A percentile compares a stretch with the other conserved stretches of the same genome.
phyloP scores from a whole-genome alignment of 1,140 invertebrate genomes.

The Myzus persicae region DNA sequence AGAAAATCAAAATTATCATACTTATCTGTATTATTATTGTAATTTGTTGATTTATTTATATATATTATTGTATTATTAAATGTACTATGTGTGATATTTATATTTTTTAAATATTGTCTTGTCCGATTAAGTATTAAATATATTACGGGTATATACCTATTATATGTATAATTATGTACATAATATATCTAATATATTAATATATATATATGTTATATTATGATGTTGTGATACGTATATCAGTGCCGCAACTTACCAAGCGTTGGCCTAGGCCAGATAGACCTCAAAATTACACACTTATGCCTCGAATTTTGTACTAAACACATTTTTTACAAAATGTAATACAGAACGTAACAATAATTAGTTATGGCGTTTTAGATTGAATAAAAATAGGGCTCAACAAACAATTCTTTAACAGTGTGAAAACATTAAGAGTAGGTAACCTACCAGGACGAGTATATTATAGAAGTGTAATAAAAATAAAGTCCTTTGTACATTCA shows the following conservation, averaged over 20 bases:
- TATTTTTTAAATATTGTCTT: background rate
- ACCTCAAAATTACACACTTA: no score
- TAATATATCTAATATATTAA: background rate
- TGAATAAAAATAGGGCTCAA: no score
- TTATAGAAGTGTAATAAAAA: no score
- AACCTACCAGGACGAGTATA: no score
- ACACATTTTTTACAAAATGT: background rate
- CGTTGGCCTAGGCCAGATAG: background rate
- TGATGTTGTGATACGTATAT: background rate
- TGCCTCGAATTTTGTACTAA: no score
- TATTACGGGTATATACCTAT: background rate
- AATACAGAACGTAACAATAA: background rate
- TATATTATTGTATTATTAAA: background rate
- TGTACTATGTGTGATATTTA: constrained; percentile 28
- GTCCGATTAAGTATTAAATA: background rate
- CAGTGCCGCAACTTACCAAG: background rate
- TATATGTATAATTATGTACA: background rate
- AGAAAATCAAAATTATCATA: constrained; percentile 45
- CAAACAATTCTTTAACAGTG: no score
- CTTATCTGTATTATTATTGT: background rate
- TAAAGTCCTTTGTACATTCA: no score
- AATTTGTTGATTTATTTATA: constrained; percentile 34
- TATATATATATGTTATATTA: background rate
- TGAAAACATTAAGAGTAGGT: no score
- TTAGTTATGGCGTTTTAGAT: background rate